Conservation (phyloP, 2,888 invertebrate species). For the Drosophila helvetica region DNA sequence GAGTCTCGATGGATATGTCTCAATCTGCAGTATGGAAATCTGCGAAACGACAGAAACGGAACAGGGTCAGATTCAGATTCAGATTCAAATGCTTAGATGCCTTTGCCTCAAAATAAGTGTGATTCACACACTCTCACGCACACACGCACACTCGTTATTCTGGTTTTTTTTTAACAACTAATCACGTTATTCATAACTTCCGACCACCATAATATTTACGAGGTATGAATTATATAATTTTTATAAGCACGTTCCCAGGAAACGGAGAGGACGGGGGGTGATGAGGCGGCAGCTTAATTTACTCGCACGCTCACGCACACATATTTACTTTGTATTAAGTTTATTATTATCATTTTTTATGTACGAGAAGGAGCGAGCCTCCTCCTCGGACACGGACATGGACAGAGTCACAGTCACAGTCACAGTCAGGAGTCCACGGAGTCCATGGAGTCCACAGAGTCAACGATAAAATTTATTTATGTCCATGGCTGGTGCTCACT, state of each 20-base stretch:
- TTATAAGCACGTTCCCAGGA: conserved; percentile 72
- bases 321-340: conserved; percentile 77
- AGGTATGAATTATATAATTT: conserved; percentile 79
- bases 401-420: conserved; percentile 9
- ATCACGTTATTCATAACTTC: conserved; percentile 79
- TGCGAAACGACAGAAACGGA: conserved; percentile 48
- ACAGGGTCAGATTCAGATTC: neutral
- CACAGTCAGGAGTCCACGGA: neutral
- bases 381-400: conserved; percentile 34
- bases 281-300: conserved; percentile 66
- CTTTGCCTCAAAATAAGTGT: conserved; percentile 22
- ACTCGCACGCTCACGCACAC: conserved; percentile 71
- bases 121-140: conserved; percentile 6
- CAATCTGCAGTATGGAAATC: conserved; percentile 80
- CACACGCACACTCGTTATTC: neutral
- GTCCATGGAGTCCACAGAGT: conserved; percentile 2
- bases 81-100: too few species aligned
- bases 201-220: conserved; percentile 72
- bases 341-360: conserved; percentile 79
- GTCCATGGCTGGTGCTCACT: conserved; percentile 64
- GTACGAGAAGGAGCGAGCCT: conserved; percentile 23
- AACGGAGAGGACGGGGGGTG: conserved; percentile 12
- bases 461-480: conserved; percentile 74
- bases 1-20: conserved; percentile 81
- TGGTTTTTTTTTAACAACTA: conserved; percentile 65